Evolutionary conservation across 2,888 invertebrate genomes (phyloP), one percentile per base, ranked within the genome.

Genomic region (Stenolophus ochropezus): DNA sequence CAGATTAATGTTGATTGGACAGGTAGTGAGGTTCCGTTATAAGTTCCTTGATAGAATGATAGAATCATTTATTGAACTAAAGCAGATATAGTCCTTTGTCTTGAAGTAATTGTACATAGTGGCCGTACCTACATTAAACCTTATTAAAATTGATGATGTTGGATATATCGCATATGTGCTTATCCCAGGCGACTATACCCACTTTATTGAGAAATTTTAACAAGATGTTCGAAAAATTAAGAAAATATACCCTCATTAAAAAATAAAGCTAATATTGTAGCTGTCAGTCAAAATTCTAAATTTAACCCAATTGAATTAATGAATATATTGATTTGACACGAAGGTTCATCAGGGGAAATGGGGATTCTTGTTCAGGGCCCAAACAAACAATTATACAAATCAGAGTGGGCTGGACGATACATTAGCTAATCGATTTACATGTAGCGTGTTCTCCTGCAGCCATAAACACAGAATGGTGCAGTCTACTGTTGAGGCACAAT

Each of bases 371-470:
- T 69, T 69, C 33, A 69, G 8, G 56, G 21, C 5, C 61, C 61
- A 33, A 33, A 69, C 65, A 69, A 69, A 69, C 65, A 69, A 69
- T 69, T 69, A 20, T 33, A 69, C 65, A 69, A 69, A 69, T 33
- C 65, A 69, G 33, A 18, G 18, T 33, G 33, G 65, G 65, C 14
- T 18, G 65, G 14, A 21, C 73, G 73, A 33, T 76, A 76, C 76
- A 76, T 76, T 33, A 76, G 56, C 42, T 79, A 79, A 69, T 69
- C 79, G 79, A 65, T 69, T 71, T 79, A 79, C 71, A 71, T 71
- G 69, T 27, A 65, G 47, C 27, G 61, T 78, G 79, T 69, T 69
- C 23, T 25, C 6, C 21, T 73, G 21, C n/a, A 8, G 23, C 23
- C 14, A 73, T 73, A 69, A 69, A 69, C 47, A 42, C 25, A 27